phyloP scores from a whole-genome alignment of 2,888 invertebrate genomes.

The Idaea aversata region DNA sequence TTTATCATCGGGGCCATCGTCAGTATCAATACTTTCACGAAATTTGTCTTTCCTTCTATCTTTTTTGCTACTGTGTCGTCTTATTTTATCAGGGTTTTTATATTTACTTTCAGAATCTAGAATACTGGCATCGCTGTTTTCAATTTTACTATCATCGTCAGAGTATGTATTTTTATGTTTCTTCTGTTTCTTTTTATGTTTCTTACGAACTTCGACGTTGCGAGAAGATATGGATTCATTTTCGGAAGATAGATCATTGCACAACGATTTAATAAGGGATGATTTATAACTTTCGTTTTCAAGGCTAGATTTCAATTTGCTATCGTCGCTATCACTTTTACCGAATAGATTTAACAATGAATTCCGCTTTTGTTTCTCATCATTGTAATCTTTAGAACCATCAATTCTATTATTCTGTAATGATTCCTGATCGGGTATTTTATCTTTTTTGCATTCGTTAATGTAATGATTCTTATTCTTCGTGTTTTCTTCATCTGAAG shows the following conservation, averaged over 20 bases:
- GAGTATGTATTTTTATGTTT: constrained; percentile 85
- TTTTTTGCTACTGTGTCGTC: constrained; percentile 78
- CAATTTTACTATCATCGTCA: constrained; percentile 77
- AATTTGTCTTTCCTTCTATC: constrained; percentile 82
- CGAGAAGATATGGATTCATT: constrained; percentile 68
- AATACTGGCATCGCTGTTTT: constrained; percentile 46
- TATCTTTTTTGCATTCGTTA: constrained; percentile 79
- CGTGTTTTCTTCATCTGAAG: constrained; percentile 85
- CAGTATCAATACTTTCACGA: constrained; percentile 73
- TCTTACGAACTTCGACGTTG: constrained; percentile 82
- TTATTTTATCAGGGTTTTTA: constrained; percentile 74
- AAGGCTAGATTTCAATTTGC: constrained; percentile 58
- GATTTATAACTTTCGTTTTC: constrained; percentile 62
- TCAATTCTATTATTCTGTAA: constrained; percentile 45
- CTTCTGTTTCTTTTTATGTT: constrained; percentile 92
- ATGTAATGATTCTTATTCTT: constrained; percentile 70
- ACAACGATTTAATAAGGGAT: constrained; percentile 48
- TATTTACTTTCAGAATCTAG: constrained; percentile 54
- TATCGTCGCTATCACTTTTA: constrained; percentile 72
- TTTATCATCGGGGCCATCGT: constrained; percentile 75
- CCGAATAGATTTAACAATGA: constrained; percentile 68
- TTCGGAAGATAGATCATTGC: constrained; percentile 73
- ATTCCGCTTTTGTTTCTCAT: constrained; percentile 60
- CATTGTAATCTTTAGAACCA: constrained; percentile 43
- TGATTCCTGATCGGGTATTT: constrained; percentile 45